phyloP scores from a whole-genome alignment of 1,140 invertebrate genomes.

The Notospermus geniculatus region DNA sequence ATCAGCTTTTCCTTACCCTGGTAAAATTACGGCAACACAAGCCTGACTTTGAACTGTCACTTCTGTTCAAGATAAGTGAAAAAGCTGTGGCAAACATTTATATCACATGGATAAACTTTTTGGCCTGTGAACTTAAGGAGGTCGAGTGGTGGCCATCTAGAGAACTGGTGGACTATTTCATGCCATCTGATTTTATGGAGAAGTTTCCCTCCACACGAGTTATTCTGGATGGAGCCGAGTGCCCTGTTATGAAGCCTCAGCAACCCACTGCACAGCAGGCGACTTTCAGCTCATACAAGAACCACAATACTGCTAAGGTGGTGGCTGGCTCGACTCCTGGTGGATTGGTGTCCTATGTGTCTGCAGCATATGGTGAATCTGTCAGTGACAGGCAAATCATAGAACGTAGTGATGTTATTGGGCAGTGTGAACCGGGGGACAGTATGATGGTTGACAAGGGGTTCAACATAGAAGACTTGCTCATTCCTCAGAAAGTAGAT shows the following conservation, averaged over 20 bases:
- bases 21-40: constrained; percentile 32
- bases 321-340: not conserved
- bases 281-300: not conserved
- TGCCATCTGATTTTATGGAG: not conserved
- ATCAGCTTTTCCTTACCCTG: constrained; percentile 37
- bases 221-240: constrained; percentile 1
- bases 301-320: constrained; percentile 4
- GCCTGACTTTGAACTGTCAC: constrained; percentile 32
- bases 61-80: constrained; percentile 26
- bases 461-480: constrained; percentile 21
- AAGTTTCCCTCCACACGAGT: constrained; percentile 3
- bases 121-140: not conserved
- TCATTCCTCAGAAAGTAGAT: constrained; percentile 10
- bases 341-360: constrained; percentile 12
- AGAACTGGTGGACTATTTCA: too few species aligned
- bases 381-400: constrained; percentile 20
- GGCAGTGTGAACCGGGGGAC: constrained; percentile 10
- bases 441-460: constrained; percentile 13
- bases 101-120: constrained; percentile 3
- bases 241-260: constrained; percentile 21
- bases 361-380: constrained; percentile 17
- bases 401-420: constrained; percentile 9
- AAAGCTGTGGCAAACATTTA: not conserved
- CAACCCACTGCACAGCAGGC: constrained; percentile 32
- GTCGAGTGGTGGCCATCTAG: constrained; percentile 1